Evolutionary conservation across 2,797 vertebrate species (phyloP).

Genomic region (Melopsittacus undulatus): DNA sequence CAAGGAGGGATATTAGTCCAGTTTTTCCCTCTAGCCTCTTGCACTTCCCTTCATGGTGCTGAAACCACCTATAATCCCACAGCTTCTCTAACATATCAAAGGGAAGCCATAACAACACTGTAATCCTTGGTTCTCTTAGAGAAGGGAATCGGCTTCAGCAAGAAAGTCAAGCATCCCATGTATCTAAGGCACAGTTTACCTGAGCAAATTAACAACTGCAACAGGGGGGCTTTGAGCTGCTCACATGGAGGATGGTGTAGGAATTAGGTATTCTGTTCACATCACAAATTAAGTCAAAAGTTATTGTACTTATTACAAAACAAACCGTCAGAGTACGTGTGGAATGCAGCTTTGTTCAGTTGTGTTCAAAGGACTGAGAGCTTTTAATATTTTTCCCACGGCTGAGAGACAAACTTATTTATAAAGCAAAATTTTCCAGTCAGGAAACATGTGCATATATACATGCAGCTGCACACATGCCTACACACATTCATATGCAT

Average conservation of each 20-base stretch:
- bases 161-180: background rate
- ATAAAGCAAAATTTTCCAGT: constrained; percentile 31
- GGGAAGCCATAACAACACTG: background rate
- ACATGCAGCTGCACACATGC: background rate
- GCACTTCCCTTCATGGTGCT: background rate
- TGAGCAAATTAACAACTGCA: background rate
- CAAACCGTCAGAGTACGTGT: background rate
- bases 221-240: background rate
- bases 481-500: background rate
- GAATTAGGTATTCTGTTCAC: background rate
- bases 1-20: background rate
- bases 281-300: background rate
- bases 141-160: background rate
- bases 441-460: background rate
- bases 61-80: background rate
- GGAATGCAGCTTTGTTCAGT: background rate
- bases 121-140: background rate
- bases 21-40: background rate
- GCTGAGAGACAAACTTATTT: constrained; percentile 1
- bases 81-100: background rate
- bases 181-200: background rate
- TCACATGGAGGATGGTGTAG: background rate
- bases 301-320: background rate
- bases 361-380: background rate
- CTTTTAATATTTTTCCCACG: background rate